Conservation (phyloP, 2,113 vertebrate species). For the Corydoras maculifer region DNA sequence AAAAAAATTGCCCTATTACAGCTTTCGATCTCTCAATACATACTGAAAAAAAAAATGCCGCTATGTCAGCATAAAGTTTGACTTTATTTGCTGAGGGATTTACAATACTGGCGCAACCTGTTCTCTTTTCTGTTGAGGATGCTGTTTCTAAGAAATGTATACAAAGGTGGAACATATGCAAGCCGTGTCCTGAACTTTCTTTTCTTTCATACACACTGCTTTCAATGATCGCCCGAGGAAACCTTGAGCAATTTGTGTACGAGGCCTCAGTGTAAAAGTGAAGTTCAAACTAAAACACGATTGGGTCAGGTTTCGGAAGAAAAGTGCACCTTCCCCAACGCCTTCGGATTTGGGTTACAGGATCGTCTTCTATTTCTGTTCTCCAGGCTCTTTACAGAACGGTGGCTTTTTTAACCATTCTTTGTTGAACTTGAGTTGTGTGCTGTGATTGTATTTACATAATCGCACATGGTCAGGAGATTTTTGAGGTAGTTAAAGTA, state of each 20-base stretch:
- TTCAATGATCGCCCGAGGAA: slow-evolving; percentile 3
- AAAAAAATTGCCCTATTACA: background rate
- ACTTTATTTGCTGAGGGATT: background rate
- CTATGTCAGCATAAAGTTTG: background rate
- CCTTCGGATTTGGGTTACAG: background rate
- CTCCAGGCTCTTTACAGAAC: background rate
- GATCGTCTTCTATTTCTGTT: background rate
- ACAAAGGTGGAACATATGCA: background rate
- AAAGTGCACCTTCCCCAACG: background rate
- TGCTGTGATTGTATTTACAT: no score
- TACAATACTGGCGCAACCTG: background rate
- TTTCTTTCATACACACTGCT: slow-evolving; percentile 5
- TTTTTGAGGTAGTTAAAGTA: background rate
- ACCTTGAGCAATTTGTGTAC: background rate
- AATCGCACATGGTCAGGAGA: background rate
- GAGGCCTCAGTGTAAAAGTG: background rate
- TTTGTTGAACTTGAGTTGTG: background rate
- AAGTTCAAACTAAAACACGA: slow-evolving; percentile 1
- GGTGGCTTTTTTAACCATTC: no score
- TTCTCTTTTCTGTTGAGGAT: slow-evolving; percentile 1
- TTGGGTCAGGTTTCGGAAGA: background rate
- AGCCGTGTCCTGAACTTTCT: background rate
- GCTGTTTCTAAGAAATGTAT: background rate
- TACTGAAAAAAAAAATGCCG: background rate
- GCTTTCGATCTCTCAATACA: background rate